These are phyloP conservation scores for Orthosia incerta DNA, from an alignment of 2,888 invertebrate species.

Conservation along the genomic window DNA sequence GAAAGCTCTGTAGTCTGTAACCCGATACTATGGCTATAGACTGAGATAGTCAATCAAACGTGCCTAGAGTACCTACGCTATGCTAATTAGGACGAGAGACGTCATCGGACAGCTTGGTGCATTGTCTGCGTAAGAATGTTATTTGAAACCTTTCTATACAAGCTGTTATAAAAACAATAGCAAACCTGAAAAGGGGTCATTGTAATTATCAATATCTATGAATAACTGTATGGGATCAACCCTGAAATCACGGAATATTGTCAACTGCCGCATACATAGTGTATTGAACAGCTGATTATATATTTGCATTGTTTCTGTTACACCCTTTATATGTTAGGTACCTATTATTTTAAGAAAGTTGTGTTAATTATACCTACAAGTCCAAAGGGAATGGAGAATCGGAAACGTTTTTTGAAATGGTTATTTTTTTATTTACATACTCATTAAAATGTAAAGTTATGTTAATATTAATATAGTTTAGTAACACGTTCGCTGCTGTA, in stretches of 20 bases:
- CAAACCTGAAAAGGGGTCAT: no score
- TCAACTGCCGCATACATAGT: no score
- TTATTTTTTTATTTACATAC: neutral
- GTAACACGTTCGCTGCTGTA: no score
- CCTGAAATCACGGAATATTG: no score
- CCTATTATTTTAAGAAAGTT: no score
- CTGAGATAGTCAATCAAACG: conserved; percentile 45
- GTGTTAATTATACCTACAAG: neutral
- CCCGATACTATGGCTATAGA: neutral
- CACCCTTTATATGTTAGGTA: no score
- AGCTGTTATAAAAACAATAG: no score
- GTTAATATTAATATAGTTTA: neutral
- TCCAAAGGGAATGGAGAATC: conserved; percentile 2
- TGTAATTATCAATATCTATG: no score
- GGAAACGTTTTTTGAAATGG: neutral
- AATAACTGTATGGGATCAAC: no score
- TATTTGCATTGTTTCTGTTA: no score
- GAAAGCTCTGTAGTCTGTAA: conserved; percentile 26
- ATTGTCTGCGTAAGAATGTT: neutral
- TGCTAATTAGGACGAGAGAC: conserved; percentile 28
- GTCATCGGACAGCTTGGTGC: neutral
- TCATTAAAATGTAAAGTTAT: neutral
- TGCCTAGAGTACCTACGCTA: conserved; percentile 24
- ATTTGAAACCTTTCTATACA: neutral
- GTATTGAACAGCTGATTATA: no score